Evolutionary conservation across 2,888 invertebrate species (phyloP).

Genomic region (Drosophila formosana): DNA sequence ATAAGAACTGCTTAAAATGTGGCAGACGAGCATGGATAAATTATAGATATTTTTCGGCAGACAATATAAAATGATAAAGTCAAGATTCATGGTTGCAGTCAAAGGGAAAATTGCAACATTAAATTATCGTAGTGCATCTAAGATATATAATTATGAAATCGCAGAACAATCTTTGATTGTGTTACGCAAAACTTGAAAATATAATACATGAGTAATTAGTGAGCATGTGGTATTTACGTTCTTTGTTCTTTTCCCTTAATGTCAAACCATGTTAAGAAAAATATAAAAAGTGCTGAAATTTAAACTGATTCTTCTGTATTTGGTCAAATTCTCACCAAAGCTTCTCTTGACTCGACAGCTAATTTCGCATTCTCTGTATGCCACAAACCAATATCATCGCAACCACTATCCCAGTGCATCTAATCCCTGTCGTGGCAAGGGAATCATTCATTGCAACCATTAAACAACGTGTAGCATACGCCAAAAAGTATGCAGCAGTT

Average conservation of each 20-base stretch:
- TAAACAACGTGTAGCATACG: slow-evolving; percentile 18
- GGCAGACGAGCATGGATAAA: not conserved
- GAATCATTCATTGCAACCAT: slow-evolving; percentile 16
- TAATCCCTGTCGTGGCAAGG: slow-evolving; percentile 19
- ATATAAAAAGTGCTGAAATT: not conserved
- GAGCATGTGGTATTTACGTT: no score
- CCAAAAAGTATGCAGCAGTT: slow-evolving; percentile 47
- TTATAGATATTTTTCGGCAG: not conserved
- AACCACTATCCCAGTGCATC: not conserved
- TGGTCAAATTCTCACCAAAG: not conserved
- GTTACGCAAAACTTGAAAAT: no score
- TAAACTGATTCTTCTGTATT: not conserved
- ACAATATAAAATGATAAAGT: no score
- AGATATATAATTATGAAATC: not conserved
- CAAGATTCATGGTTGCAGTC: not conserved
- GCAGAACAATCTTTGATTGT: not conserved
- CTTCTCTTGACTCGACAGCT: not conserved
- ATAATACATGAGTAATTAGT: no score
- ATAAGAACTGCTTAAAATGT: not conserved
- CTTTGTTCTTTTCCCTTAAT: no score
- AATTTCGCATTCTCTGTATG: slow-evolving; percentile 14
- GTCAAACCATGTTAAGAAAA: no score
- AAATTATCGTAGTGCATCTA: not conserved
- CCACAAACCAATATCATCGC: slow-evolving; percentile 1
- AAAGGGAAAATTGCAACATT: not conserved